Percentiles rank a stretch among this genome's conserved stretches.
phyloP scores from a whole-genome alignment of 2,113 vertebrate genomes.

The Mesembrinibis cayennensis region DNA sequence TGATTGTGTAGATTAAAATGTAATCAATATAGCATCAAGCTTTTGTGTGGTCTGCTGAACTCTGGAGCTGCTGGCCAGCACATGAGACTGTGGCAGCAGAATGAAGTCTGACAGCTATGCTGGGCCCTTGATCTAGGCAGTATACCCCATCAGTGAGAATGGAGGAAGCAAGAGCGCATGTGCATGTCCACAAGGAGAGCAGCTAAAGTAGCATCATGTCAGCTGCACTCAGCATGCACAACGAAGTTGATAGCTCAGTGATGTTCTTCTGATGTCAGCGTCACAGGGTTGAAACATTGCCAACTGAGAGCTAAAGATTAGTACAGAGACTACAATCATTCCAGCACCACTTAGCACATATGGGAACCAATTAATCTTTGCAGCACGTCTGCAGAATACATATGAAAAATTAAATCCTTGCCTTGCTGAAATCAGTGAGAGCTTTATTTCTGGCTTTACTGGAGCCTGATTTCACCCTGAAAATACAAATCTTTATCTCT shows the following conservation, averaged over 20 bases:
- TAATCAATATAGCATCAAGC: neutral
- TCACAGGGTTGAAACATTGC: neutral
- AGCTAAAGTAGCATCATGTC: neutral
- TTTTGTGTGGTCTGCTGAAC: neutral
- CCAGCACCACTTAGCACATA: neutral
- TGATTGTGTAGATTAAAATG: neutral
- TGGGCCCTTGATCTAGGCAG: neutral
- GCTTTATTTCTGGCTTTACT: neutral
- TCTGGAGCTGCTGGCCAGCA: neutral
- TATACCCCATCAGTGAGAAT: neutral
- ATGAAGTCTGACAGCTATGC: neutral
- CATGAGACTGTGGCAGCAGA: neutral
- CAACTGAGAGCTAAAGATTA: neutral
- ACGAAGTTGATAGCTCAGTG: neutral
- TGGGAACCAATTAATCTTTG: neutral
- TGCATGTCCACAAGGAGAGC: neutral
- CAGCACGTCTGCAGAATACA: neutral
- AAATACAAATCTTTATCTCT: neutral
- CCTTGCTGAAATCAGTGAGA: neutral
- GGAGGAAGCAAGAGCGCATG: neutral
- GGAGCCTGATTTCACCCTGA: neutral
- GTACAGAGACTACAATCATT: neutral
- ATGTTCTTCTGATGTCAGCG: neutral
- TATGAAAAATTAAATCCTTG: neutral
- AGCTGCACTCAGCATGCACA: neutral